Conservation (phyloP, 2,888 invertebrate species). For the Marronus borbonicus region DNA sequence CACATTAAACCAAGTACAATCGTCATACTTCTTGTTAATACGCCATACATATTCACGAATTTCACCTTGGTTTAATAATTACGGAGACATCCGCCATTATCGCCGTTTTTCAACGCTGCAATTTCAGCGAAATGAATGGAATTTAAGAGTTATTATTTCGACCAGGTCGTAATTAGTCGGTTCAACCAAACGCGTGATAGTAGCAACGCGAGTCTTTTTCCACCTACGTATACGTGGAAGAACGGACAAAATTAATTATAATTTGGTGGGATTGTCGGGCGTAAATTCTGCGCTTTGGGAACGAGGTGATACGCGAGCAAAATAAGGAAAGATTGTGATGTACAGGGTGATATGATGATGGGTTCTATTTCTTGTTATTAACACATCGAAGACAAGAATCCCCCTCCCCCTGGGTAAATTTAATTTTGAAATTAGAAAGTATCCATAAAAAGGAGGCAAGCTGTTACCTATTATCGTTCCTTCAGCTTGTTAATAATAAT, state of each 20-base stretch:
- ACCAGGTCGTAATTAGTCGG: not conserved
- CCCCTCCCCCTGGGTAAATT: too few species aligned
- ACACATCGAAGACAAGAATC: too few species aligned
- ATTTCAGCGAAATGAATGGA: not conserved
- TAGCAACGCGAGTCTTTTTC: not conserved
- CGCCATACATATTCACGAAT: slow-evolving; percentile 4
- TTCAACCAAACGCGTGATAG: not conserved
- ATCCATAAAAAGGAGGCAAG: too few species aligned
- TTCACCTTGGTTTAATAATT: not conserved
- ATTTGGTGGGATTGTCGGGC: not conserved
- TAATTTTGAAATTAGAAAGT: too few species aligned
- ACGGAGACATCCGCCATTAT: not conserved
- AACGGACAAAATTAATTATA: not conserved
- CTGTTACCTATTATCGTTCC: too few species aligned
- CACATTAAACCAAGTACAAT: too few species aligned
- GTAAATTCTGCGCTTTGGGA: not conserved
- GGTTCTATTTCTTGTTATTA: too few species aligned
- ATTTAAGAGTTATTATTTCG: slow-evolving; percentile 5
- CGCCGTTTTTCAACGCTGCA: slow-evolving; percentile 1
- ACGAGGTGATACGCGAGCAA: too few species aligned
- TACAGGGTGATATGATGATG: not conserved
- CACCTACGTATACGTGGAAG: not conserved
- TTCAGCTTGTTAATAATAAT: too few species aligned
- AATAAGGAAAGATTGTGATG: not conserved
- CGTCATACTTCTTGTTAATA: too few species aligned